Base-by-base conservation (phyloP, 1,140 invertebrate species). In the Augochlora pura region DNA sequence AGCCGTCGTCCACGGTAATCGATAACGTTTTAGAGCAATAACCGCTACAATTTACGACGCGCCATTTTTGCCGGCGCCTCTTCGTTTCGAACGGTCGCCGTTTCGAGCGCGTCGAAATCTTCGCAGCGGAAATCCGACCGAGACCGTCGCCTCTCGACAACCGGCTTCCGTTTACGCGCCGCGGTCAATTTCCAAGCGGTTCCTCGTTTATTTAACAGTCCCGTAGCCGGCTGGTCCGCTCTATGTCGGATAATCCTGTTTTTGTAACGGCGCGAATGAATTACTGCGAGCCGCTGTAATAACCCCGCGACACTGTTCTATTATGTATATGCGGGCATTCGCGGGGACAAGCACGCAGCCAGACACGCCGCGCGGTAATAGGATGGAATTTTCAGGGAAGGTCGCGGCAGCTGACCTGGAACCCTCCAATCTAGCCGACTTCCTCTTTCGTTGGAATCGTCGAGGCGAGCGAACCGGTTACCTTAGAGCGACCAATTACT, bases 381-480 rank as follows among this genome's bases (percentile, higher is more conserved):
- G 73, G 38, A 67, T 57, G 64, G 32, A 67, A 42, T 66, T 75
- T 75, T 54, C 73, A 69, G n/a, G 54, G 32, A 69, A 69, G 65
- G 65, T 77, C 68, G 32, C 12, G 25, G 14, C 42, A 39, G n/a
- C 42, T 39, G 38, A 46, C 25, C 52, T 32, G 54, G 27, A 66
- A 77, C 8, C 25, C 54, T 60, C 25, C 39, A 49, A 49, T 77
- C 39, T 77, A 25, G 39, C 21, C 39, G n/a, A 12, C 65, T 46
- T 69, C 54, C 18, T 68, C 16, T 23, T 27, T 62, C 23, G 59
- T 27, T n/a, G 9, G 57, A n/a, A 62, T 62, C n/a, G 4, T 32
- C 5, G 10, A 46, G 14, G 23, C 39, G 32, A 9, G n/a, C 38
- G 23, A 27, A 2, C 32, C 32, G 32, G 32, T 32, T 32, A 32